Base-by-base conservation (phyloP, 2,113 vertebrate genomes). In the Choloepus hoffmanni region DNA sequence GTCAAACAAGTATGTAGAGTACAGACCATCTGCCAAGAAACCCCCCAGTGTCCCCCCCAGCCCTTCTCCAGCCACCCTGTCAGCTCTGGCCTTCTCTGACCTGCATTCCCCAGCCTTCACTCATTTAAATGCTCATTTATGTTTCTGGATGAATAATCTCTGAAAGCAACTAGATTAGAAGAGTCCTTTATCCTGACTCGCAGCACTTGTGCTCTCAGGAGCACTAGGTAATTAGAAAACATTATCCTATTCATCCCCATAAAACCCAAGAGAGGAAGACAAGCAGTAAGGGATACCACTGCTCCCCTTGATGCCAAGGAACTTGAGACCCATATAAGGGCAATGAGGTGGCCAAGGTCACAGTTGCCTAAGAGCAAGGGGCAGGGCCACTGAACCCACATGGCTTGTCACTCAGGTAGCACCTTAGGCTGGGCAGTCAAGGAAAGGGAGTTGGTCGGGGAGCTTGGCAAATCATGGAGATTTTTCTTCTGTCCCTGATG, bases 131-230 rank as follows among this genome's bases (percentile, higher is more conserved):
- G 73, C 45, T 82, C 58, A 40, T 90, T 93, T 96, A 26, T 58
- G n/a, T 97, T 97, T 96, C 87, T 93, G 72, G 95, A 92, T 96
- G 85, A 96, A 97, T 90, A 93, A 78, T 95, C 72, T 81, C 86
- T 65, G 95, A 92, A 90, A 95, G 89, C 70, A 95, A 78, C 76
- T 93, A 55, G 68, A 94, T 94, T 94, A 89, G 48, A 76, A 18
- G 78, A 78, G 53, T 84, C 76, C 87, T 94, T 93, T 96, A 85
- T 81, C 73, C 84, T 72, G 84, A 70, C 70, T 90, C 81, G 30
- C 19, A 74, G 83, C 19, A 26, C 82, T 89, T 40, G n/a, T 0
- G 13, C 45, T 74, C 89, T n/a, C 43, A 95, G 74, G 82, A 89
- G 48, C 81, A 7, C 11, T 30, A 33, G 84, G 84, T 73, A 92